A percentile compares a stretch with the other conserved stretches of the same genome.
phyloP scores from a whole-genome alignment of 2,113 vertebrate species.

The Tragelaphus imberbis region DNA sequence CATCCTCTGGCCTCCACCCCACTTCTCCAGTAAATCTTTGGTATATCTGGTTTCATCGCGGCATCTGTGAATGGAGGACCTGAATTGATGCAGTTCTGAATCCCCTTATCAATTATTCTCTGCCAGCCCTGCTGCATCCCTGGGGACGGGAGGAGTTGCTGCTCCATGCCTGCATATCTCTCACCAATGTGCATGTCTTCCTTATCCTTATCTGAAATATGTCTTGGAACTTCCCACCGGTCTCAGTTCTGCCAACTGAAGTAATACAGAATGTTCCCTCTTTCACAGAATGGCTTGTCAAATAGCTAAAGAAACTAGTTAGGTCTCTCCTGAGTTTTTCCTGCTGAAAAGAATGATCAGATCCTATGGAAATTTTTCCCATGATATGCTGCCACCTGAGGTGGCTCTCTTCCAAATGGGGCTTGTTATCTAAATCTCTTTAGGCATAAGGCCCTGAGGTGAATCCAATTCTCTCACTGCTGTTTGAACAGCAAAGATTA shows the following conservation, averaged over 20 bases:
- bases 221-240: neutral
- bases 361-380: neutral
- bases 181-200: neutral
- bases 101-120: neutral
- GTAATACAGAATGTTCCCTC: neutral
- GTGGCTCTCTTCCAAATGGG: neutral
- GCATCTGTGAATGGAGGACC: neutral
- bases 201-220: neutral
- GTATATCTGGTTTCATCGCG: neutral
- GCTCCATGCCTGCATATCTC: neutral
- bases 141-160: neutral
- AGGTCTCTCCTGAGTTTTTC: neutral
- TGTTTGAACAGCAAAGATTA: neutral
- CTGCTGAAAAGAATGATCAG: neutral
- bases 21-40: neutral
- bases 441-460: neutral
- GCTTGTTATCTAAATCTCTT: neutral
- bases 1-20: neutral
- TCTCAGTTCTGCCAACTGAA: neutral
- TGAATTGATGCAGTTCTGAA: neutral
- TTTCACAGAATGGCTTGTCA: conserved; percentile 8
- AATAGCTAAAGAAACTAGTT: neutral
- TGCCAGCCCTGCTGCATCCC: neutral
- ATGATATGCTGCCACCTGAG: neutral
- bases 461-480: neutral